Conservation (phyloP, 1,140 invertebrate species). For the Whitmania pigra region DNA sequence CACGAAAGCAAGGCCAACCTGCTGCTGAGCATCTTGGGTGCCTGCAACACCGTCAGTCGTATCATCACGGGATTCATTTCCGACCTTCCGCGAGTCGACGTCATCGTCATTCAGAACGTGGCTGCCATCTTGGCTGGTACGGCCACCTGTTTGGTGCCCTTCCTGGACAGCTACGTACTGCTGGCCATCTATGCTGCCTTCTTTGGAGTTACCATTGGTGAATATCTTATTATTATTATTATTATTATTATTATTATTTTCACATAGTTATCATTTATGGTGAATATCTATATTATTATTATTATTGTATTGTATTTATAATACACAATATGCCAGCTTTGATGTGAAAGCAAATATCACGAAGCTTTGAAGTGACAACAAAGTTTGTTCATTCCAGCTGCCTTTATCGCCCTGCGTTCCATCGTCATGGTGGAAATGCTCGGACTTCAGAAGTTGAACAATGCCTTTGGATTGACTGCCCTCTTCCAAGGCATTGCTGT, state of each 20-base stretch:
- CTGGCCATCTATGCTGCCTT: constrained; percentile 63
- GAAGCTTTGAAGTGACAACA: neutral
- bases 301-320: too few relatives aligned
- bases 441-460: constrained; percentile 79
- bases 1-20: constrained; percentile 47
- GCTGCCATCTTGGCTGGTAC: constrained; percentile 65
- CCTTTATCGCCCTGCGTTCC: constrained; percentile 73
- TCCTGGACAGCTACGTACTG: constrained; percentile 47
- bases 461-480: constrained; percentile 80
- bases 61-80: constrained; percentile 3
- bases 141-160: constrained; percentile 63
- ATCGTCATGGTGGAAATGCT: constrained; percentile 82
- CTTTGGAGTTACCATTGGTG: constrained; percentile 74
- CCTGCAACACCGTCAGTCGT: constrained; percentile 54
- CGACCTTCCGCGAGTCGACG: constrained; percentile 12
- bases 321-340: too few relatives aligned
- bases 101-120: constrained; percentile 28
- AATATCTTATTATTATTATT: neutral
- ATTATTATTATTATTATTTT: neutral
- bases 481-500: constrained; percentile 84
- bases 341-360: too few relatives aligned
- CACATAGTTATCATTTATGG: too few relatives aligned
- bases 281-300: too few relatives aligned
- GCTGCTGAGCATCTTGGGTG: constrained; percentile 69
- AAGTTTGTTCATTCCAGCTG: constrained; percentile 35